Percentiles rank a stretch among this genome's conserved stretches.
Conservation (phyloP, 2,888 invertebrate species). For the Blastobasis adustella region DNA sequence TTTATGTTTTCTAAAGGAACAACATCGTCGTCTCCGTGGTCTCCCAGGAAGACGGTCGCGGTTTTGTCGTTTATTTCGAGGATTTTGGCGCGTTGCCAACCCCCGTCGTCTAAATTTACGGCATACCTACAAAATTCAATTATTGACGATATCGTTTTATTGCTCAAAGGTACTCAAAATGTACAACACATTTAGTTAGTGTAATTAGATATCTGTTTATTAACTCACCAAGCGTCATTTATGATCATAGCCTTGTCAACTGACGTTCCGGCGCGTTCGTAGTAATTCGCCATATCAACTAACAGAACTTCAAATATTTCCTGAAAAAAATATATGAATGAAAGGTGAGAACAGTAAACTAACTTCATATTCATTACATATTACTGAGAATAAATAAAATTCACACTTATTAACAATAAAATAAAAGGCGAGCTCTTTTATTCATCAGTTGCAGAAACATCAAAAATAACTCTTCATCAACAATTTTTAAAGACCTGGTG, state of each 20-base stretch:
- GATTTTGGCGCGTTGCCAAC: constrained; percentile 74
- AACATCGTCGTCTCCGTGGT: constrained; percentile 81
- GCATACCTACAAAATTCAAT: constrained; percentile 47
- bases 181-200: neutral
- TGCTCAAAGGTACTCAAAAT: neutral
- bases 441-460: too few relatives aligned
- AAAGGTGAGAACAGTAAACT: too few relatives aligned
- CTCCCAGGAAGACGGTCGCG: constrained; percentile 80
- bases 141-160: neutral
- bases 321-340: constrained; percentile 26
- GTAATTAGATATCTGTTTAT: too few relatives aligned
- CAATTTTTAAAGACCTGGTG: too few relatives aligned
- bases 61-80: constrained; percentile 65
- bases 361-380: too few relatives aligned
- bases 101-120: constrained; percentile 54
- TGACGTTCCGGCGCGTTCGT: constrained; percentile 50
- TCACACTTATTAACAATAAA: too few relatives aligned
- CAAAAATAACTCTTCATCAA: too few relatives aligned
- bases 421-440: too few relatives aligned
- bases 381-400: too few relatives aligned
- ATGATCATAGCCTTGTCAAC: constrained; percentile 60
- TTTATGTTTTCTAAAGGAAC: constrained; percentile 72
- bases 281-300: constrained; percentile 66
- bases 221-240: constrained; percentile 57
- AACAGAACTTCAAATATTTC: constrained; percentile 65